Percentiles rank a stretch among this genome's conserved stretches.
phyloP scores from a whole-genome alignment of 2,113 vertebrate genomes.

The Corythaeola cristata region DNA sequence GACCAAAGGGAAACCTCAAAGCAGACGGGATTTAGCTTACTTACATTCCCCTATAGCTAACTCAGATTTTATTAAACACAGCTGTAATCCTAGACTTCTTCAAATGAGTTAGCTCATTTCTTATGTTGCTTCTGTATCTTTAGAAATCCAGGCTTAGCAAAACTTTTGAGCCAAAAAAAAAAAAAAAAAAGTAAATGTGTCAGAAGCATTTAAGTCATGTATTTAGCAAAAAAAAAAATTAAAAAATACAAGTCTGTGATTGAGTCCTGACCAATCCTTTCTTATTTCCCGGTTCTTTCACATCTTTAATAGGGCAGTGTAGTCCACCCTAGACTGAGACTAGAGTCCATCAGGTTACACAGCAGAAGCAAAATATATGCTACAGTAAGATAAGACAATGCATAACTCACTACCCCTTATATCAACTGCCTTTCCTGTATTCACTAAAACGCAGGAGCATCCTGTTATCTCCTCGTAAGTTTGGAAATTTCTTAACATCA shows the following conservation, averaged over 20 bases:
- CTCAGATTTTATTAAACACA: conserved; percentile 62
- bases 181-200: background rate
- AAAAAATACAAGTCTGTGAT: background rate
- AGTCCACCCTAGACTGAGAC: background rate
- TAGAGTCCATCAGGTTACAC: background rate
- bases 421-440: background rate
- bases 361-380: background rate
- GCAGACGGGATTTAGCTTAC: conserved; percentile 78
- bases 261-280: background rate
- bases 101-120: conserved; percentile 18
- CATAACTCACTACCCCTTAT: background rate
- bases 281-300: background rate
- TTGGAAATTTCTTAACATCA: background rate
- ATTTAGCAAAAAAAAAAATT: background rate
- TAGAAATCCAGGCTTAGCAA: background rate
- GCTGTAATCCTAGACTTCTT: conserved; percentile 52
- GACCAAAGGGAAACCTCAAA: conserved; percentile 70
- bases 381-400: background rate
- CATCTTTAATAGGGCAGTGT: background rate
- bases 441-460: background rate
- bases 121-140: background rate
- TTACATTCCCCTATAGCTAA: conserved; percentile 63
- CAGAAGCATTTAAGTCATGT: background rate
- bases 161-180: background rate
- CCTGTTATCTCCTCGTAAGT: background rate